phyloP scores from a whole-genome alignment of 2,797 vertebrate species.

The Phoxinus dragarum region DNA sequence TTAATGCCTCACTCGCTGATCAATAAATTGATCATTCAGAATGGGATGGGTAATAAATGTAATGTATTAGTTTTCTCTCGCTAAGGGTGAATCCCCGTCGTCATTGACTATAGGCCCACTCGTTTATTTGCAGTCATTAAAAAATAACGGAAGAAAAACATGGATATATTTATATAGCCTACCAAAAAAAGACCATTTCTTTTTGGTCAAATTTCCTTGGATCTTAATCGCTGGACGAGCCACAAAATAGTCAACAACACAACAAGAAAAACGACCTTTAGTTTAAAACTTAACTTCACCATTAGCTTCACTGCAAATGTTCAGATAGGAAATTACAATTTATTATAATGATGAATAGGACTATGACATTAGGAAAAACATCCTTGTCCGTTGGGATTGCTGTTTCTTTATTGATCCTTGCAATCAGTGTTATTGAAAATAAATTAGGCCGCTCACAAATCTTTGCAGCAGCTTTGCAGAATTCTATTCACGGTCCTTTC shows the following conservation, averaged over 20 bases:
- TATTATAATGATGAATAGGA: conserved; percentile 68
- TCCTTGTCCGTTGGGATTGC: conserved; percentile 78
- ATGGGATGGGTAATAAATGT: conserved; percentile 20
- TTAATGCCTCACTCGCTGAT: conserved; percentile 38
- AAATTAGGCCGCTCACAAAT: conserved; percentile 79
- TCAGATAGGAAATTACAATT: conserved; percentile 37
- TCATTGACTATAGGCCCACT: neutral
- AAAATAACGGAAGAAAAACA: conserved; percentile 7
- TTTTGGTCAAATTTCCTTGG: neutral
- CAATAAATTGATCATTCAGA: conserved; percentile 41
- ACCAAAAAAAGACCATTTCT: neutral
- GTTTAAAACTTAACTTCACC: neutral
- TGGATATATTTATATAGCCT: neutral
- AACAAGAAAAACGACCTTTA: neutral
- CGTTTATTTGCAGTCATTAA: conserved; percentile 7
- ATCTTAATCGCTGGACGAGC: neutral
- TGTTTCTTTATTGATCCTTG: conserved; percentile 78
- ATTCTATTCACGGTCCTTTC: neutral
- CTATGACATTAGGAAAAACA: conserved; percentile 73
- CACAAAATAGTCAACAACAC: neutral
- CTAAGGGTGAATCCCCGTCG: neutral
- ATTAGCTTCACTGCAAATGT: neutral
- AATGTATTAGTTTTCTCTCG: conserved; percentile 32
- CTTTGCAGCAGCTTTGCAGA: conserved; percentile 63
- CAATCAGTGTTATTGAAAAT: conserved; percentile 81